These are phyloP conservation scores for Promerops cafer DNA, from an alignment of 2,113 vertebrate species.

Conservation along the genomic window DNA sequence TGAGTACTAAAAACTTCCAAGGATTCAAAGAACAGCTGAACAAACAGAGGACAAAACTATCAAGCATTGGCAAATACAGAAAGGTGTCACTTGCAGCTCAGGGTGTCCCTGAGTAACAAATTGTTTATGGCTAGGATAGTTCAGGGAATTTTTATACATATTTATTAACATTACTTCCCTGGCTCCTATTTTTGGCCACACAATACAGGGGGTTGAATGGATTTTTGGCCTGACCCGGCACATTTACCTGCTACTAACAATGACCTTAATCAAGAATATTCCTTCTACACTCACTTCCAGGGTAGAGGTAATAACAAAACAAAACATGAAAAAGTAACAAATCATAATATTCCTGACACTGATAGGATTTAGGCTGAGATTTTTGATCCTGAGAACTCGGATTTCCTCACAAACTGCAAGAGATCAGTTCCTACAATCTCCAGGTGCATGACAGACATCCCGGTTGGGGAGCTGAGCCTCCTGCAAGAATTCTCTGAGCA, in stretches of 20 bases:
- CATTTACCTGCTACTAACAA: not conserved
- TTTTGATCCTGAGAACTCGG: not conserved
- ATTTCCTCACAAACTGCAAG: not conserved
- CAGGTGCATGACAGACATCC: slow-evolving; percentile 7
- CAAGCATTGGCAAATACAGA: not conserved
- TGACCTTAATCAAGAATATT: not conserved
- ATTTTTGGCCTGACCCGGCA: not conserved
- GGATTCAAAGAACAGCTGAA: not conserved
- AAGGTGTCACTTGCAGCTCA: not conserved
- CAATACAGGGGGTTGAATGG: not conserved
- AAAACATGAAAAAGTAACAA: not conserved
- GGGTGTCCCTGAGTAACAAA: not conserved
- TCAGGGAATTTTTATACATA: not conserved
- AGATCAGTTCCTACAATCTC: slow-evolving; percentile 14
- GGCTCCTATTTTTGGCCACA: not conserved
- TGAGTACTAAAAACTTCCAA: not conserved
- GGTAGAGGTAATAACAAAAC: not conserved
- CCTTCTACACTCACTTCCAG: not conserved
- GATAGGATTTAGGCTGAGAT: not conserved
- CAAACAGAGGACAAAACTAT: not conserved
- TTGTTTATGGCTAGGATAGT: not conserved
- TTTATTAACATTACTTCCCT: not conserved
- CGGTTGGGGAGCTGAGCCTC: not conserved
- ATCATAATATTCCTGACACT: not conserved
- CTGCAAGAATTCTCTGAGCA: not conserved